Conservation (phyloP, 2,888 invertebrate genomes). For the Exephanes ischioxanthus region DNA sequence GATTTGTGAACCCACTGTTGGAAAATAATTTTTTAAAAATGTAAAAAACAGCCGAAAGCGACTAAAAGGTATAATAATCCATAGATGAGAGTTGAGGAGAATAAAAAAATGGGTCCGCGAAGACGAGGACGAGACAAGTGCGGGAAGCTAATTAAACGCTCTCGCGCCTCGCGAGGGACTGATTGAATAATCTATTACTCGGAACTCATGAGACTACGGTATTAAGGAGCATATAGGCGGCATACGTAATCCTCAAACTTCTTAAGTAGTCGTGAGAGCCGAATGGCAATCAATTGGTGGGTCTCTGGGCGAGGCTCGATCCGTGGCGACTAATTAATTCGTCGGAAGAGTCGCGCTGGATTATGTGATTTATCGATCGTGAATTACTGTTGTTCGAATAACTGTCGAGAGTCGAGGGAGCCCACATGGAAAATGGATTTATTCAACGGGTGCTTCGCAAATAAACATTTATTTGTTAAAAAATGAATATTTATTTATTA, state of each 20-base stretch:
- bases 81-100: background rate
- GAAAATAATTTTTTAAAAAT: background rate
- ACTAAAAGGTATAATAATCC: background rate
- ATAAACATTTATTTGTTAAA: background rate
- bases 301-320: background rate
- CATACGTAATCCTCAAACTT: constrained; percentile 30
- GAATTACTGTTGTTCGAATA: background rate
- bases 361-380: background rate
- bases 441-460: background rate
- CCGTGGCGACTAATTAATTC: background rate
- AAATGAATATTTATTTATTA: background rate
- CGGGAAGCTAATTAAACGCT: background rate
- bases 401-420: background rate
- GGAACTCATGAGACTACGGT: constrained; percentile 14
- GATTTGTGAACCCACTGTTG: background rate
- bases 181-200: constrained; percentile 57
- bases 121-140: background rate
- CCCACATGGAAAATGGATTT: background rate
- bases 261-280: constrained; percentile 2
- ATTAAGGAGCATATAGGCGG: constrained; percentile 6
- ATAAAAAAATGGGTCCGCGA: background rate
- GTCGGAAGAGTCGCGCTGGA: background rate
- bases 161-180: constrained; percentile 3
- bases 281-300: background rate
- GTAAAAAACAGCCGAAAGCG: background rate